Base-by-base conservation (phyloP, 2,113 vertebrate species). In the Craseonycteris thonglongyai region DNA sequence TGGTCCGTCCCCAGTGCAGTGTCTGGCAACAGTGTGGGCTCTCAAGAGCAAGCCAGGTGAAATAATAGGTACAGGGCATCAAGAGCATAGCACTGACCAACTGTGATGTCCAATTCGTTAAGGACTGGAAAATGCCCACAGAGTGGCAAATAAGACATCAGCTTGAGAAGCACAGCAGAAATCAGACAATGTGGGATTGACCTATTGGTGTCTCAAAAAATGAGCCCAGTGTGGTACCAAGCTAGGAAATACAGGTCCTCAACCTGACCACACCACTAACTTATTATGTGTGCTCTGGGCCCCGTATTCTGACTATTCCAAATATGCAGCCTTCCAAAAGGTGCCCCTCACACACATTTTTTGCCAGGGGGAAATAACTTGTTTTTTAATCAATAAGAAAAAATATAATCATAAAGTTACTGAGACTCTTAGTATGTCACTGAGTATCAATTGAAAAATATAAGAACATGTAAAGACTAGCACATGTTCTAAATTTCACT, bases 61-160 rank as follows among this genome's bases (percentile, higher is more conserved):
- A 66, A n/a, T n/a, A 22, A 7, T 5, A 4, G 0, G 1, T 5
- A 18, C 11, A 1, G 6, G 30, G 42, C 13, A 0, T 19, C 2
- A 0, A 15, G 66, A 76, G 26, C 78, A 0, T 1, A 24, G 22
- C 19, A 0, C 22, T 18, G 58, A 24, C 14, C 58, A 11, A 7
- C 26, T 19, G 12, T 38, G 47, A 72, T 42, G 58, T 7, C 24
- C 8, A 4, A 10, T 15, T 51, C 38, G 15, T 38, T 38, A 28
- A 40, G 51, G 15, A 6, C 84, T 28, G 6, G 79, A 59, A 61
- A 56, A 47, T 19, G 19, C 19, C 33, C 16, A 2, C 4, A 28
- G 38, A 18, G 18, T 40, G 65, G 18, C 58, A 35, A 13, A 3
- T 16, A 24, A 15, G 47, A 51, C 24, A 15, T 24, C 18, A 2